Percentiles rank a stretch among this genome's conserved stretches.
These are phyloP conservation scores for Nycticebus coucang DNA, from an alignment of 2,113 vertebrate species.

Conservation along the genomic window DNA sequence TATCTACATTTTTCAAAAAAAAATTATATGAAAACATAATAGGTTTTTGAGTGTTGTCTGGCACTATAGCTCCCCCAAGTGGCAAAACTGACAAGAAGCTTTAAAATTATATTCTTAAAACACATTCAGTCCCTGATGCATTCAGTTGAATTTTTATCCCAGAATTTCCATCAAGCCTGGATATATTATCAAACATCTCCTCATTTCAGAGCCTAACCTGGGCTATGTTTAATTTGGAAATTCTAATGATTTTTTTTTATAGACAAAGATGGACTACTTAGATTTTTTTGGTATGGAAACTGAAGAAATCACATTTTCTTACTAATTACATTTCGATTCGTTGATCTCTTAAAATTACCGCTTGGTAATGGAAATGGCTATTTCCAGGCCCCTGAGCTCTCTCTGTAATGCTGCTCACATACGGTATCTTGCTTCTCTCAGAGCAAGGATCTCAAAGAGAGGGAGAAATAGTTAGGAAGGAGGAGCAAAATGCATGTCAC, in stretches of 20 bases:
- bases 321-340: not conserved
- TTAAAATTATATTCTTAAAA: not conserved
- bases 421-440: not conserved
- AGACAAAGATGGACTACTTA: not conserved
- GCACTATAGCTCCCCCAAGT: slow-evolving; percentile 58
- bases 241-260: not conserved
- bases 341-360: not conserved
- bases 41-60: not conserved
- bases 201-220: not conserved
- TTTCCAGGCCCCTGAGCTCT: not conserved
- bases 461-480: not conserved
- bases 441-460: not conserved
- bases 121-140: not conserved
- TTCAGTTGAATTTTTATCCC: not conserved
- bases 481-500: not conserved
- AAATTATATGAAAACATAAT: not conserved
- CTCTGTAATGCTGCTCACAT: fast-evolving
- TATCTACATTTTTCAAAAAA: not conserved
- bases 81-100: not conserved
- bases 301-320: not conserved
- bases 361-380: not conserved
- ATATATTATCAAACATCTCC: not conserved
- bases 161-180: not conserved
- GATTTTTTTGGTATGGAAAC: not conserved
- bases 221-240: not conserved